Evolutionary conservation across 2,888 invertebrate genomes (phyloP), one percentile per base, ranked within the genome.

Genomic region (Orthosia incerta): DNA sequence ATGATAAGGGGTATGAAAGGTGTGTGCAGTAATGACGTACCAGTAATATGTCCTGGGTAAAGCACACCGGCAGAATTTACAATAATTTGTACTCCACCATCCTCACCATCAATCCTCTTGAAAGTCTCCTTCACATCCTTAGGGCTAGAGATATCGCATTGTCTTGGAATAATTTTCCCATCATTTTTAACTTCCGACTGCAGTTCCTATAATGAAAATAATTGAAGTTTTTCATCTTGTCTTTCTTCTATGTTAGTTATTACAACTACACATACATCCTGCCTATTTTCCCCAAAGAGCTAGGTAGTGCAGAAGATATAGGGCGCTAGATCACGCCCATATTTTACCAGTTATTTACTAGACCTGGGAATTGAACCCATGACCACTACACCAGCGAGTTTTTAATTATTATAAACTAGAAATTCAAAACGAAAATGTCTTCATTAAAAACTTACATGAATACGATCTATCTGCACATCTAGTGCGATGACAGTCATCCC

Each of bases 41-140:
- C 79, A 20, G 79, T 74, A 20, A 74, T 74, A 7, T 74, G 78
- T 45, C 91, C 91, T 7, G 65, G 74, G 26, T 67, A 39, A 48
- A 88, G 78, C 7, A 91, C 81, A 0, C 93, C 94, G 39, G 94
- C 94, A 65, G 94, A 94, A 80, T 94, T 94, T 13, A 94, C 88
- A 18, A 94, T 83, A 9, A 94, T 74, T 60, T 94, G 90, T 0
- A 88, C 83, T 5, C 92, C 92, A 0, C 89, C 91, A 63, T 87
- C 85, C 15, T 84, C 74, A 4, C 91, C 84, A 20, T 92, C 91
- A 18, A 92, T 72, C 89, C 91, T 91, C 20, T 82, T 62, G 56
- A 75, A 75, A n/a, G 71, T 71, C 15, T 74, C 74, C 53, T 12
- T 50, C 53, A 79, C 73, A 7, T 79, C 60, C 13, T 18, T 18